These are phyloP conservation scores for Cosmorhoe ocellata DNA, from an alignment of 2,888 invertebrate species.

Conservation along the genomic window DNA sequence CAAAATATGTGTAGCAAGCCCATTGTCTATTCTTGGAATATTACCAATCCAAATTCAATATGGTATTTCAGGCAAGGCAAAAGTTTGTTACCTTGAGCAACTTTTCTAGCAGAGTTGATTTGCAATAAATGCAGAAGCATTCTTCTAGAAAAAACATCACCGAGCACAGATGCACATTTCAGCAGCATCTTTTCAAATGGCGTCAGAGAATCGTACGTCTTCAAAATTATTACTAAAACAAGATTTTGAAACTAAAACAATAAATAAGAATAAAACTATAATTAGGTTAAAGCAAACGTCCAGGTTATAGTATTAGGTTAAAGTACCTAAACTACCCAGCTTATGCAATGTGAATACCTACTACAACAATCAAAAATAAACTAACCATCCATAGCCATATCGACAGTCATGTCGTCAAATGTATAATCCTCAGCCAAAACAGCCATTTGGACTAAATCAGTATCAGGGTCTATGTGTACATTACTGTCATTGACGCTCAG, in stretches of 20 bases:
- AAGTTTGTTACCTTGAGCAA: conserved; percentile 73
- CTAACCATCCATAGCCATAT: conserved; percentile 81
- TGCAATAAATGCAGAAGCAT: conserved; percentile 83
- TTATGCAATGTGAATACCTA: too few relatives aligned
- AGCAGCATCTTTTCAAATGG: conserved; percentile 85
- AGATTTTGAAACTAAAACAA: not conserved
- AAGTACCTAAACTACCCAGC: too few relatives aligned
- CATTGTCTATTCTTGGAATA: too few relatives aligned
- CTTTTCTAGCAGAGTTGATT: conserved; percentile 65
- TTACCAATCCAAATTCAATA: too few relatives aligned
- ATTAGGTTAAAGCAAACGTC: too few relatives aligned
- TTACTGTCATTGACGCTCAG: conserved; percentile 29
- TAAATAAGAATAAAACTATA: too few relatives aligned
- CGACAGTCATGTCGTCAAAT: conserved; percentile 77
- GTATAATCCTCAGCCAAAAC: conserved; percentile 70
- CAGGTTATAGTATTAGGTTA: too few relatives aligned
- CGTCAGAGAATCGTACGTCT: conserved; percentile 84
- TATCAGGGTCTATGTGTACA: conserved; percentile 19
- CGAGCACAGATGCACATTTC: conserved; percentile 85
- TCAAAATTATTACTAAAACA: conserved; percentile 82
- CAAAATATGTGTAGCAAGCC: too few relatives aligned
- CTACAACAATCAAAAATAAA: too few relatives aligned
- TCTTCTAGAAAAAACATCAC: conserved; percentile 83
- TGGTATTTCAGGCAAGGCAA: not conserved
- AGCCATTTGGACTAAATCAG: conserved; percentile 64